Evolutionary conservation across 2,888 invertebrate species (phyloP), one percentile per base, ranked within the genome.

Genomic region (Apotomis turbidana): DNA sequence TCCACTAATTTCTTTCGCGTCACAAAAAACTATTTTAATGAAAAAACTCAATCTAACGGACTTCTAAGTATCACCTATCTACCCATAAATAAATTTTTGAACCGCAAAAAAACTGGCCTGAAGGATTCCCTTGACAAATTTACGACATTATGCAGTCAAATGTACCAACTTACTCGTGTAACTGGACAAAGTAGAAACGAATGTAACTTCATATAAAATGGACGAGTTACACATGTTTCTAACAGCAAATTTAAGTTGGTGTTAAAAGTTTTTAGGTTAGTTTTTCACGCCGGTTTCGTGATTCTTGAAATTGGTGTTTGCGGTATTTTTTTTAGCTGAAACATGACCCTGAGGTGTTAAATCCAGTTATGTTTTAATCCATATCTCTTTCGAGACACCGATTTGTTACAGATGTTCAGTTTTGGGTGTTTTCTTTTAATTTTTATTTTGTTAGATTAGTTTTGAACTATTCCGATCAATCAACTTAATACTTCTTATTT

Each of bases 51-150:
- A 49, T 49, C 49, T 38, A 52, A 49, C 36, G 44, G 27, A 57
- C 36, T 71, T 71, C 55, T 44, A 51, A 15, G 61, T 62, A 61
- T 49, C 13, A n/a, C 38, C n/a, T 52, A 44, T 44, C 49, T 27
- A 27, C 49, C 49, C 41, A 67, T 51, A 62, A 57, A 58, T 63
- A 38, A 52, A 71, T 63, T 62, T 74, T 44, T 38, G 12, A 60
- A 63, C 71, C 70, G 75, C 79, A 85, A 84, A 85, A 85, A 85
- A 80, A 74, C 75, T 68, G 67, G 57, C 69, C 84, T 85, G 83
- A 83, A 81, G 74, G 81, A 71, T 71, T 72, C 68, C 76, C 78
- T 80, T 88, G 89, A 89, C 88, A 89, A 87, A 88, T 89, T 89
- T 89, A 89, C 85, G 85, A 80, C 76, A 76, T 85, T 85, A 86